Evolutionary conservation across 2,888 invertebrate species (phyloP), one percentile per base, ranked within the genome.

Genomic region (Chrysotoxum bicinctum): DNA sequence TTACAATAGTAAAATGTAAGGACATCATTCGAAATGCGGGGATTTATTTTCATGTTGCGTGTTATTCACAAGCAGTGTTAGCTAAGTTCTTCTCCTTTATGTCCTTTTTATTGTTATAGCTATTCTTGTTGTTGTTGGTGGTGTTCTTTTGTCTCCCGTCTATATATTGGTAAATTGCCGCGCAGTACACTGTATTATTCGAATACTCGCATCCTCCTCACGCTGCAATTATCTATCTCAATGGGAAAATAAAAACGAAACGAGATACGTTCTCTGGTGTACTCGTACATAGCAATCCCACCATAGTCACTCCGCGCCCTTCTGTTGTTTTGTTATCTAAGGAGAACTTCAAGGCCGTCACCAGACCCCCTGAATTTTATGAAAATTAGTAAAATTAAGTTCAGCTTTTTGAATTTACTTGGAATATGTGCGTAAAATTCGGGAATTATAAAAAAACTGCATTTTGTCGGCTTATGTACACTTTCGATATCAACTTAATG

Each of bases 31-130:
- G 60, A 52, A 79, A 70, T 50, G 69, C 62, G 37, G 40, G 66
- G 75, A 75, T 72, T 80, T 75, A 72, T 79, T 69, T 72, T 66
- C 68, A 52, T 60, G 79, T 58, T 85, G 76, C 80, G 85, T 85
- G 80, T 26, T 50, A 79, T 72, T 76, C 54, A 70, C 75, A 75
- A 70, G 62, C 68, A 43, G 62, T 58, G 74, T 32, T 52, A 26
- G 19, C n/a, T 58, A 16, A 35, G 54, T 54, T 64, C 43, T 32
- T 40, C 73, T 69, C 19, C 40, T 64, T 64, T 78, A 62, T 56
- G 35, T 70, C 35, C 56, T 69, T 75, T 58, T 64, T 66, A 37
- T 66, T 79, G 26, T 62, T 62, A 10, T 35, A 62, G 30, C 54
- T 72, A 23, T 69, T 45, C 37, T 21, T 70, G 43, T 78, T 32